Evolutionary conservation across 2,113 vertebrate species (phyloP), one percentile per base, ranked within the genome.

Genomic region (Psettodes erumei): DNA sequence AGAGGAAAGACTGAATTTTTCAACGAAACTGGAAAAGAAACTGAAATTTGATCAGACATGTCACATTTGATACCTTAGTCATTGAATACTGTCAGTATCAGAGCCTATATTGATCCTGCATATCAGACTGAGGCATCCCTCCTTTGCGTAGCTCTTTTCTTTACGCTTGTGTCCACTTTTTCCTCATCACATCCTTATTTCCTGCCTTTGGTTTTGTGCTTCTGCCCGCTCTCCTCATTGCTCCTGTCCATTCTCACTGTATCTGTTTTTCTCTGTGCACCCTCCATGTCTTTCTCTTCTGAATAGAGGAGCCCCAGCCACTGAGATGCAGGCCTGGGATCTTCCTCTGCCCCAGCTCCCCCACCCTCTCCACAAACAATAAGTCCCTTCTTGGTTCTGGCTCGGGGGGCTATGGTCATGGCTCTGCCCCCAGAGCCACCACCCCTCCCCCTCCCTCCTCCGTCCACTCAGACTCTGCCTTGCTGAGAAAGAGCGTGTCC

Each of bases 401-500:
- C 94, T 92, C 80, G 81, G 71, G 77, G 75, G 73, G 74, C 66
- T 93, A 77, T 92, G 94, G 90, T 92, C 93, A 85, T 88, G 64
- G 62, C 84, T 86, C 86, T 77, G 70, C 58, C 73, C 84, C 72
- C 47, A 95, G 94, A 94, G 93, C 94, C 88, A 81, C 89, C 91
- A 95, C 95, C 93, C 94, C 92, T 62, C 95, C 94, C 94, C 94
- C 93, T 92, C 93, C 91, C 71, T 94, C 91, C 88, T 91, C 90
- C 94, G 93, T 92, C 94, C 95, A 90, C 90, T 95, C 95, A 95
- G 95, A 96, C 92, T 94, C 94, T 83, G 89, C 94, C 91, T 93
- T 95, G 91, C 96, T 99, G 95, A 97, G 97, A 96, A 98, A 97
- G 95, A 96, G 95, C 83, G 95, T 98, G 93, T 99, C 97, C 93